A percentile compares a stretch with the other conserved stretches of the same genome.
Conservation (phyloP, 2,113 vertebrate species). For the Crotalus helleri region DNA sequence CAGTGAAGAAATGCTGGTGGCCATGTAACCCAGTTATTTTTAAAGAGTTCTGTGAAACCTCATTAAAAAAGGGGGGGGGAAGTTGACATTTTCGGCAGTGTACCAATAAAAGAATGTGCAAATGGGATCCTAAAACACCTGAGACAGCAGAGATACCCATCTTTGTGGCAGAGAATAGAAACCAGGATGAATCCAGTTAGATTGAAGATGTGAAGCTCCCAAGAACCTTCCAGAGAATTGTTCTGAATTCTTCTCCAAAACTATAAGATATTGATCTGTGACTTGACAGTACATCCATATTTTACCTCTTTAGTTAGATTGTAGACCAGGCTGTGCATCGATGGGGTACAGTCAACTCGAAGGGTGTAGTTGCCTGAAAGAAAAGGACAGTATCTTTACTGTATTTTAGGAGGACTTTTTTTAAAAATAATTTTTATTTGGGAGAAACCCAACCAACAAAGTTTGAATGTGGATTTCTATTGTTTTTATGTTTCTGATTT, state of each 20-base stretch:
- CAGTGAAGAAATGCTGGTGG: neutral
- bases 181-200: neutral
- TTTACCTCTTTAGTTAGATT: constrained; percentile 88
- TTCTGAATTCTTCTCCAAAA: neutral
- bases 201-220: neutral
- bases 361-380: constrained; percentile 91
- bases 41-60: neutral
- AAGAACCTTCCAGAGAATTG: neutral
- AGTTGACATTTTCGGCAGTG: neutral
- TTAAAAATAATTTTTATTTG: neutral
- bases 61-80: neutral
- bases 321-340: constrained; percentile 86
- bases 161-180: neutral
- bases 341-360: constrained; percentile 89
- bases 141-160: neutral
- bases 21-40: no score
- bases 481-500: neutral
- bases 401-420: neutral
- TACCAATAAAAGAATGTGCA: neutral
- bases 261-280: neutral
- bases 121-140: neutral
- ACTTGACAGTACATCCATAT: neutral
- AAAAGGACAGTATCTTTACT: neutral
- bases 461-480: neutral
- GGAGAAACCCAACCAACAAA: neutral